Percentiles rank a stretch among this genome's conserved stretches.
Evolutionary conservation across 1,140 invertebrate species (phyloP).

Genomic region (Caenorhabditis latens): DNA sequence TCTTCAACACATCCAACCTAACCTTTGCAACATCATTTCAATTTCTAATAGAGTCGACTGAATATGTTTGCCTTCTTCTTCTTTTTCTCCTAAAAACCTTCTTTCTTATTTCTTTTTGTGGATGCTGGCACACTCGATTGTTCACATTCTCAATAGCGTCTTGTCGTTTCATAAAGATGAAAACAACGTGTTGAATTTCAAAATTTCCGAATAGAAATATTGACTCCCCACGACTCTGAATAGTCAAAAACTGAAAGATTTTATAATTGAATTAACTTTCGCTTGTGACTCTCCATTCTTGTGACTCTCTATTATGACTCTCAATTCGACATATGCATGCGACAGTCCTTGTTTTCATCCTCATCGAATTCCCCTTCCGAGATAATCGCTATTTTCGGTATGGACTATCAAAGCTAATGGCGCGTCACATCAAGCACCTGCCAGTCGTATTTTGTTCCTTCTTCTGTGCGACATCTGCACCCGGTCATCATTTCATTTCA

Average conservation of each 20-base stretch:
- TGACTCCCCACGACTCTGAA: not conserved
- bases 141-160: not conserved
- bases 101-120: not conserved
- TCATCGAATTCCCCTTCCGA: not conserved
- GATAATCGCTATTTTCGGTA: conserved; percentile 3
- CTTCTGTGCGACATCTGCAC: conserved; percentile 51
- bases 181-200: conserved; percentile 27
- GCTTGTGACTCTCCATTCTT: too few species aligned
- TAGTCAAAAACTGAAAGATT: too few species aligned
- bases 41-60: not conserved
- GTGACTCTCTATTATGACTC: too few species aligned
- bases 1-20: not conserved
- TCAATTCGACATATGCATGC: too few species aligned
- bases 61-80: conserved; percentile 25
- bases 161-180: not conserved
- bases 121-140: not conserved
- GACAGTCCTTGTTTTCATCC: too few species aligned
- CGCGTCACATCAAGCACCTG: conserved; percentile 54
- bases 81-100: not conserved
- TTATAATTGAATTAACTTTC: too few species aligned
- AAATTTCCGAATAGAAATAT: not conserved
- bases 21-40: conserved; percentile 29
- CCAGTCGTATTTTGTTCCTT: conserved; percentile 28
- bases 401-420: conserved; percentile 51
- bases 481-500: conserved; percentile 56